Evolutionary conservation across 2,888 invertebrate genomes (phyloP), one percentile per base, ranked within the genome.

Genomic region (Euproctis similis): DNA sequence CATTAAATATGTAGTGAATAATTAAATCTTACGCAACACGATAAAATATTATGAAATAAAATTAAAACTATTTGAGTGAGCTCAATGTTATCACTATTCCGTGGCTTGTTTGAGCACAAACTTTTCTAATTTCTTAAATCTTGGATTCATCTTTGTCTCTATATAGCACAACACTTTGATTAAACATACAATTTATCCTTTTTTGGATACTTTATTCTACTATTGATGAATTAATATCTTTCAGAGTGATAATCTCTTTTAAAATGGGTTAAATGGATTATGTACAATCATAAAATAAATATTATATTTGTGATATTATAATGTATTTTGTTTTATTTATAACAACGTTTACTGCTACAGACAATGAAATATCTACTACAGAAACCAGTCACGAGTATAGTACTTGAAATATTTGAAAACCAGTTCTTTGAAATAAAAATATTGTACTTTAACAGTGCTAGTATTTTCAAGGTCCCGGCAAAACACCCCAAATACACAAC

Each of bases 271-370:
- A 74, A 66, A 59, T 73, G 63, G 68, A 54, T 65, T 73, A 62
- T 78, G 78, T 80, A 78, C 75, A 75, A 76, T 74, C 64, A 69
- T 64, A 77, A 68, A 77, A 76, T 77, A 78, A 77, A 78, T 74
- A 76, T 78, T 77, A 76, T 80, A 77, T 77, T 80, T 80, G 78
- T 78, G 74, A 77, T 75, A 76, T 68, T 62, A 63, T 40, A 47
- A 30, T 19, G 14, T 34, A n/a, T n/a, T n/a, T 29, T 36, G 39
- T 47, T 46, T 46, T 39, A 43, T 56, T 53, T 24, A 19, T 20
- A 24, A 17, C 3, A 14, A 14, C 14, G 3, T 6, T n/a, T 14
- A 14, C 14, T 14, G 14, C 14, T 14, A 14, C 14, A 4, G 3
- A 14, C 14, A 14, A 3, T 14, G 14, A 3, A 14, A 14, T 14